Conservation (phyloP, 1,140 invertebrate genomes). For the Saccostrea cuccullata region DNA sequence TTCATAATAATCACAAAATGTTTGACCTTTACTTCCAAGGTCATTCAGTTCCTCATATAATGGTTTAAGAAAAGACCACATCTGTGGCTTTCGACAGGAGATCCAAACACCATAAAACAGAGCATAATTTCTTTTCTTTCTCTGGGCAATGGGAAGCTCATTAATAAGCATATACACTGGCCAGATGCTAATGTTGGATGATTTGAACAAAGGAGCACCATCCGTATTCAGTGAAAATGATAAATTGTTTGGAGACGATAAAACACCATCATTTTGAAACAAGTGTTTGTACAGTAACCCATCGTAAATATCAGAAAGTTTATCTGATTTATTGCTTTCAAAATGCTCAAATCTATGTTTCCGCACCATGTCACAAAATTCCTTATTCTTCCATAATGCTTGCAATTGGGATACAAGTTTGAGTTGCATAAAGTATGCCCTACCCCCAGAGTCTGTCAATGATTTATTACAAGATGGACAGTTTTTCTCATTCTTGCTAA, state of each 20-base stretch:
- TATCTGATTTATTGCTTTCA: background rate
- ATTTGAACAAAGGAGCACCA: constrained; percentile 45
- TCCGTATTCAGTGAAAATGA: constrained; percentile 48
- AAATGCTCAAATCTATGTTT: constrained; percentile 44
- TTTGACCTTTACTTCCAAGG: constrained; percentile 18
- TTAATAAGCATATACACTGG: constrained; percentile 45
- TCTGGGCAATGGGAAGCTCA: constrained; percentile 40
- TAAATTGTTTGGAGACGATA: constrained; percentile 36
- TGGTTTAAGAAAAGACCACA: constrained; percentile 48
- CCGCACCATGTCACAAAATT: constrained; percentile 17
- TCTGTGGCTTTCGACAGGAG: constrained; percentile 37
- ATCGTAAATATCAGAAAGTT: constrained; percentile 39
- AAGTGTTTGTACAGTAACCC: constrained; percentile 28
- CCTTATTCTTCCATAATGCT: constrained; percentile 37
- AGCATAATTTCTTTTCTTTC: constrained; percentile 35
- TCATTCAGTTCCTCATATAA: constrained; percentile 41
- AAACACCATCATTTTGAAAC: constrained; percentile 26
- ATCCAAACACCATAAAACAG: constrained; percentile 48
- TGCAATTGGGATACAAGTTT: constrained; percentile 36
- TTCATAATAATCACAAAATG: background rate
- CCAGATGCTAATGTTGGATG: constrained; percentile 44
- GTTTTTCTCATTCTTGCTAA: background rate
- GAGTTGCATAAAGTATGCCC: constrained; percentile 42
- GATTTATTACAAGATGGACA: constrained; percentile 31
- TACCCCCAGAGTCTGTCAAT: background rate